Evolutionary conservation across 2,888 invertebrate genomes (phyloP).

Genomic region (Chesias legatella): DNA sequence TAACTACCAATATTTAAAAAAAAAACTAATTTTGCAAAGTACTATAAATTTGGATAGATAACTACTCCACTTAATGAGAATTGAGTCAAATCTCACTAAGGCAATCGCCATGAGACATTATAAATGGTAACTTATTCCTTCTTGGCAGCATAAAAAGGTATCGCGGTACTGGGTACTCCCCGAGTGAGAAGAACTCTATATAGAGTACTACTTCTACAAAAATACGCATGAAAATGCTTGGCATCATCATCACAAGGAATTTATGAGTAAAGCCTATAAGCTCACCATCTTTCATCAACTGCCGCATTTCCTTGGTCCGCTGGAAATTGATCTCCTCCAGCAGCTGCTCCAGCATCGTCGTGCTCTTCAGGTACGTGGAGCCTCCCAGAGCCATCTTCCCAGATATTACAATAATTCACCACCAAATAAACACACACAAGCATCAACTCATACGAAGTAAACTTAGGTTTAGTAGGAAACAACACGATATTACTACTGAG

Average conservation of each 20-base stretch:
- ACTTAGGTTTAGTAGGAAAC: constrained; percentile 15
- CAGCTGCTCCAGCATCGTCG: constrained; percentile 90
- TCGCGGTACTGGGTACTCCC: too few species aligned
- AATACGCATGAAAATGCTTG: too few species aligned
- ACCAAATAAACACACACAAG: constrained; percentile 17
- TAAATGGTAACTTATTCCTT: too few species aligned
- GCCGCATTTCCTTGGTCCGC: constrained; percentile 94
- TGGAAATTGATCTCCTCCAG: constrained; percentile 96
- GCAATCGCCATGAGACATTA: too few species aligned
- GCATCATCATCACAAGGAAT: constrained; percentile 1
- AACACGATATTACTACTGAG: constrained; percentile 18
- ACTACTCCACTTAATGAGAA: too few species aligned
- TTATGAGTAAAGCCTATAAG: constrained; percentile 29
- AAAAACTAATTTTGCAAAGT: too few species aligned
- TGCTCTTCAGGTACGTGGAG: constrained; percentile 61
- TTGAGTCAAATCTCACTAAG: too few species aligned
- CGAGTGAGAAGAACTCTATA: too few species aligned
- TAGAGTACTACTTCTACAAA: too few species aligned
- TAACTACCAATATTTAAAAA: too few species aligned
- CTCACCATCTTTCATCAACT: constrained; percentile 92
- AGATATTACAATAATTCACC: constrained; percentile 7
- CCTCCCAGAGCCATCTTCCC: constrained; percentile 62
- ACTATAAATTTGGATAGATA: too few species aligned
- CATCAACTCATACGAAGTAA: constrained; percentile 36
- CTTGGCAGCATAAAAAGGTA: too few species aligned